Conservation (phyloP, 2,113 vertebrate genomes). For the Spheniscus mendiculus region DNA sequence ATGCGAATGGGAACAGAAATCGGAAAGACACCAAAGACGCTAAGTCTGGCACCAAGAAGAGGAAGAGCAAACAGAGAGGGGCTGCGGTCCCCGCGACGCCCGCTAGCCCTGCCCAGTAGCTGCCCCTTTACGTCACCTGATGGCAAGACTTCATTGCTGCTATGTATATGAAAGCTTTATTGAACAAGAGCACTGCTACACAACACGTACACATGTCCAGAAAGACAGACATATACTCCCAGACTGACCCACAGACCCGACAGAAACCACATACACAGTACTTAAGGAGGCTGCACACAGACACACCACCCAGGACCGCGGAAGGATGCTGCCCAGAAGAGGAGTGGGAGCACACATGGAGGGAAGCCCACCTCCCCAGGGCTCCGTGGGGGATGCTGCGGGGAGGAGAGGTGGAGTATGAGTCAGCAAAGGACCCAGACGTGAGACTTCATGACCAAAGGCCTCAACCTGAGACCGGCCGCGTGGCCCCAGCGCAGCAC, state of each 20-base stretch:
- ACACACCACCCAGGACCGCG: not conserved
- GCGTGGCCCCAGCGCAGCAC: not conserved
- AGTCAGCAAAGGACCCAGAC: not conserved
- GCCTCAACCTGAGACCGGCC: not conserved
- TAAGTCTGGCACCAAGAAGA: conserved; percentile 75
- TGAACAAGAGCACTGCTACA: conserved; percentile 57
- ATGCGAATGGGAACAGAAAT: conserved; percentile 70
- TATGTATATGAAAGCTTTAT: conserved; percentile 71
- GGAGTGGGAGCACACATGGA: not conserved
- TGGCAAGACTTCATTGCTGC: conserved; percentile 63
- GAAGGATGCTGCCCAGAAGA: not conserved
- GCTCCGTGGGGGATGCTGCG: not conserved
- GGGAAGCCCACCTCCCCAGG: not conserved
- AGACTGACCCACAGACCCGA: not conserved
- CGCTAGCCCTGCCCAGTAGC: conserved; percentile 79
- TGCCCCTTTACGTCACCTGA: not conserved
- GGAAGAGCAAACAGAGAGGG: conserved; percentile 78
- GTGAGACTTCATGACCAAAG: not conserved
- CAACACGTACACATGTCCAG: not conserved
- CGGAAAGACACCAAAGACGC: conserved; percentile 78
- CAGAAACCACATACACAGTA: not conserved
- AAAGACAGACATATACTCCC: conserved; percentile 12
- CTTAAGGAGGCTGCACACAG: not conserved
- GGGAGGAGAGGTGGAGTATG: not conserved
- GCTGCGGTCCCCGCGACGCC: conserved; percentile 70